Evolutionary conservation across 2,888 invertebrate genomes (phyloP), one percentile per base, ranked within the genome.

Genomic region (Dendrolimus pini): DNA sequence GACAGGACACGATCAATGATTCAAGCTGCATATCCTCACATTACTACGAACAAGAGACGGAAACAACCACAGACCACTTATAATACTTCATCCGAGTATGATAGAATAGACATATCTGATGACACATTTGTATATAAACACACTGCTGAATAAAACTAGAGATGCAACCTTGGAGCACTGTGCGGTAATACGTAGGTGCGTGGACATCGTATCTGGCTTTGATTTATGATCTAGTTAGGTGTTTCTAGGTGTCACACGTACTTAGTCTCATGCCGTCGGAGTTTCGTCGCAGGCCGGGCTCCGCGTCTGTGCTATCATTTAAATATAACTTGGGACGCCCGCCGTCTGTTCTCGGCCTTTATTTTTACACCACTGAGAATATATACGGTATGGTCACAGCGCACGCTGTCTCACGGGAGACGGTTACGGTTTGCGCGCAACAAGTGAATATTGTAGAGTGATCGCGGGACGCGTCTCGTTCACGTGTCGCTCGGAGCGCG

Each of bases 311-410:
- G 86, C 84, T 89, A 87, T 87, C 89, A 90, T 89, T 89, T 89
- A 90, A 86, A 88, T 89, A 85, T 90, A 89, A 86, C 89, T 84
- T 80, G 82, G 80, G 76, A 82, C 75, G 78, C 79, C 47, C 78
- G 81, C 78, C 76, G 89, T 88, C 85, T 87, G 85, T 85, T 85
- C 83, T 81, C 85, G 87, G 82, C 85, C 12, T 87, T 87, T 89
- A 89, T 89, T 89, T 89, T 86, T 89, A 87, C 82, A 87, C 87
- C 71, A 76, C 75, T 64, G 77, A 80, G 77, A 78, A 80, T 82
- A 75, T 77, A 72, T 65, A 75, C 74, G 72, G 72, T 70, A 75
- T 69, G 69, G 78, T 79, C 80, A 82, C 81, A 80, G 80, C 81
- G 80, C 78, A 79, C 80, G 83, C 68, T 65, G 74, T 76, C 78